These are phyloP conservation scores for Tenthredo notha DNA, from an alignment of 2,888 invertebrate species.

Conservation along the genomic window DNA sequence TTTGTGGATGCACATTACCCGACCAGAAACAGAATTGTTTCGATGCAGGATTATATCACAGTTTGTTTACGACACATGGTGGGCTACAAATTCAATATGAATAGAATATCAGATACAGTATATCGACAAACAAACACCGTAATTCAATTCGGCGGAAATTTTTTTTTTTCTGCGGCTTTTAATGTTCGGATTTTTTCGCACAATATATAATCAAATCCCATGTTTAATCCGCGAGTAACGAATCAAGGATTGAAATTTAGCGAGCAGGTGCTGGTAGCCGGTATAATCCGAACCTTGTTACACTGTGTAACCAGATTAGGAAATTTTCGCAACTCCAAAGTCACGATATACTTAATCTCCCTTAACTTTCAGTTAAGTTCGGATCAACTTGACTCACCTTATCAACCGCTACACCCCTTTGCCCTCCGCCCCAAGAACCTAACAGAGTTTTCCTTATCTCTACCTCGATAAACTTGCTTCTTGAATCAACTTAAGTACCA, in stretches of 20 bases:
- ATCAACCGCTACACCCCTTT: conserved; percentile 39
- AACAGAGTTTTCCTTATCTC: conserved; percentile 51
- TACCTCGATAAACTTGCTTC: conserved; percentile 43
- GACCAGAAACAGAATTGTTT: neutral
- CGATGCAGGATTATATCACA: neutral
- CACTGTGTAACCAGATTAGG: conserved; percentile 51
- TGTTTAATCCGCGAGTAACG: neutral
- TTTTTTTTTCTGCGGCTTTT: too few species aligned
- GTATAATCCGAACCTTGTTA: conserved; percentile 44
- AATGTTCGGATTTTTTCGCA: too few species aligned
- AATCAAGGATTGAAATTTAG: too few species aligned
- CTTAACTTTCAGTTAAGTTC: conserved; percentile 51
- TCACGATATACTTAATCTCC: conserved; percentile 52
- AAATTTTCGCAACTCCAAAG: conserved; percentile 49
- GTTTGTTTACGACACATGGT: neutral
- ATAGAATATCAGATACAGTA: neutral
- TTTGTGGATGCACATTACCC: neutral
- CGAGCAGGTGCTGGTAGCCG: conserved; percentile 5
- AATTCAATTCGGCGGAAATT: too few species aligned
- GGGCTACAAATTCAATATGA: neutral
- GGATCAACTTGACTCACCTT: conserved; percentile 48
- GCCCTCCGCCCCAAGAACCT: neutral
- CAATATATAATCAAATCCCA: too few species aligned
- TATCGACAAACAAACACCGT: too few species aligned
- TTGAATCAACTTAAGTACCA: conserved; percentile 48